Evolutionary conservation across 2,113 vertebrate genomes (phyloP).

Genomic region (Periophthalmus modestus): DNA sequence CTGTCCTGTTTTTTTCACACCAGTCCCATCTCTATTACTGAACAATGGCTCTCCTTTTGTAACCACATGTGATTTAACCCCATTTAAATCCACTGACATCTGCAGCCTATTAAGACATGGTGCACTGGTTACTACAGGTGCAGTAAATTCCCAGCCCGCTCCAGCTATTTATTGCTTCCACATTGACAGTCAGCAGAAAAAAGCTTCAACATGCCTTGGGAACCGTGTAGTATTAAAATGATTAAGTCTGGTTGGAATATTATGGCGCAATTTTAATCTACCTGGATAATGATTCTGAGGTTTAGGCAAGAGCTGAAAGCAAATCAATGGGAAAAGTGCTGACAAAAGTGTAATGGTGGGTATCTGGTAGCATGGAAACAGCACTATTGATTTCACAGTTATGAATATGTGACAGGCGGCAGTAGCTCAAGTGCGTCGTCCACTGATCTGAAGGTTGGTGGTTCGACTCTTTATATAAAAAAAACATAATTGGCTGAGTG

Average conservation of each 20-base stretch:
- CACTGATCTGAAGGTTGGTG: too few species aligned
- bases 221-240: conserved; percentile 69
- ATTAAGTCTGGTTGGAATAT: conserved; percentile 58
- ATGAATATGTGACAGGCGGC: too few species aligned
- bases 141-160: conserved; percentile 76
- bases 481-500: too few species aligned
- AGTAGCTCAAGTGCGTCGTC: too few species aligned
- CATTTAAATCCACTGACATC: conserved; percentile 63
- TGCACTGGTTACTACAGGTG: conserved; percentile 75
- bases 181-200: conserved; percentile 64
- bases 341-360: background rate
- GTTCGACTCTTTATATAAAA: too few species aligned
- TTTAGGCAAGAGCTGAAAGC: background rate
- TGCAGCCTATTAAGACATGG: conserved; percentile 71
- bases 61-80: conserved; percentile 22
- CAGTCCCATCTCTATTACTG: conserved; percentile 24
- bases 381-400: background rate
- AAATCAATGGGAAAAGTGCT: background rate
- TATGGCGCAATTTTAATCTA: conserved; percentile 35
- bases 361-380: background rate
- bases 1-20: background rate
- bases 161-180: conserved; percentile 75
- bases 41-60: conserved; percentile 54
- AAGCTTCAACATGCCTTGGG: conserved; percentile 45
- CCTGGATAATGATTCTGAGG: background rate